phyloP scores from a whole-genome alignment of 2,888 invertebrate species.

The Blomia tropicalis region DNA sequence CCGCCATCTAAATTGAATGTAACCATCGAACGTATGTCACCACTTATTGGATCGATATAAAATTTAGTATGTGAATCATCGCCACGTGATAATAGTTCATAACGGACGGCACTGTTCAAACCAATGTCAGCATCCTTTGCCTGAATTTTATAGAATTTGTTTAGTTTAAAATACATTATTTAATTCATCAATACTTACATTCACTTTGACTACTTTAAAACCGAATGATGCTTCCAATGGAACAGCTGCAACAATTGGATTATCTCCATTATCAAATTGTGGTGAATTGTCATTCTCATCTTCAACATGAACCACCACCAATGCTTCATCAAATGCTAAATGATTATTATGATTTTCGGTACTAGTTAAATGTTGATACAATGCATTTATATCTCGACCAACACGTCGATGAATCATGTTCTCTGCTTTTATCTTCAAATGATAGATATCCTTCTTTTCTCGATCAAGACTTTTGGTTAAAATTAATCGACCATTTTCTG shows the following conservation, averaged over 20 bases:
- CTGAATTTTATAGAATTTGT: conserved; percentile 37
- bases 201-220: conserved; percentile 57
- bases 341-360: conserved; percentile 35
- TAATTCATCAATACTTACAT: conserved; percentile 39
- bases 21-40: conserved; percentile 55
- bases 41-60: conserved; percentile 56
- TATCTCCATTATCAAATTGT: conserved; percentile 53
- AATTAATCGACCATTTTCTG: conserved; percentile 56
- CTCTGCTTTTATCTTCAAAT: conserved; percentile 36
- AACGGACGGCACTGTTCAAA: conserved; percentile 58
- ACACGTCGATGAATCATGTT: conserved; percentile 22
- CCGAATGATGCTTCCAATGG: conserved; percentile 65
- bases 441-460: conserved; percentile 51
- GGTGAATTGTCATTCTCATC: conserved; percentile 72
- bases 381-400: conserved; percentile 18
- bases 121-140: conserved; percentile 60
- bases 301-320: conserved; percentile 55
- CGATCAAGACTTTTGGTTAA: conserved; percentile 57
- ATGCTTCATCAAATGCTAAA: conserved; percentile 49
- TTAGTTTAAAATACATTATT: not conserved
- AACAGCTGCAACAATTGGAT: conserved; percentile 64
- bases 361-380: not conserved
- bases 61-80: conserved; percentile 59
- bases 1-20: conserved; percentile 53
- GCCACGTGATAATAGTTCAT: conserved; percentile 48